phyloP scores from a whole-genome alignment of 2,797 vertebrate genomes.

The Eulemur mongoz region DNA sequence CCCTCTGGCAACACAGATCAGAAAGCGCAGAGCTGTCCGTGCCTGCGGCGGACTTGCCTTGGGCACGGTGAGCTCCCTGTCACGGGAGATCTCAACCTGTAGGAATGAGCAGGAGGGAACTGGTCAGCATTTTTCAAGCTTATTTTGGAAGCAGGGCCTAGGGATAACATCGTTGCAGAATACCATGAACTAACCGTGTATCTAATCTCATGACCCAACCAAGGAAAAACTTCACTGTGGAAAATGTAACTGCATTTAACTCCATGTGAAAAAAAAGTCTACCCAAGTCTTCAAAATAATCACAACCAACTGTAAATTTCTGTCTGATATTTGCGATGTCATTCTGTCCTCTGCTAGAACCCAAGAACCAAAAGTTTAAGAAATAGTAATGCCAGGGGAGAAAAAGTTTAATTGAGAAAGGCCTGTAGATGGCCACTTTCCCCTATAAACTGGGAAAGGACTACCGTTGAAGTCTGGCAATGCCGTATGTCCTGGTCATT shows the following conservation, averaged over 20 bases:
- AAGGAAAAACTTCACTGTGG: neutral
- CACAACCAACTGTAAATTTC: neutral
- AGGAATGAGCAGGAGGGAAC: neutral
- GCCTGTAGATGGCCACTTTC: accelerated
- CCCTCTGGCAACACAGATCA: neutral
- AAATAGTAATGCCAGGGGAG: neutral
- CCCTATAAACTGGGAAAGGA: accelerated
- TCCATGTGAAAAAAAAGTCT: neutral
- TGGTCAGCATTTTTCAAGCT: neutral
- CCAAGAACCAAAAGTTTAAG: neutral
- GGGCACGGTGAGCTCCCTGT: neutral
- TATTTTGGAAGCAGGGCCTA: neutral
- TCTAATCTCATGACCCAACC: neutral
- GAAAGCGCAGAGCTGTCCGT: neutral
- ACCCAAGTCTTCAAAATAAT: neutral
- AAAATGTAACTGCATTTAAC: neutral
- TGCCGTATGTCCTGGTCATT: too few species aligned
- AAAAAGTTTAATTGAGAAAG: too few species aligned
- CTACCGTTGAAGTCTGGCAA: neutral
- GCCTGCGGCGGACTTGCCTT: neutral
- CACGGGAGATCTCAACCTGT: neutral
- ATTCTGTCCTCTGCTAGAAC: neutral
- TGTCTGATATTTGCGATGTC: neutral
- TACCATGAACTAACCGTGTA: too few species aligned
- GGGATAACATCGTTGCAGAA: neutral